Base-by-base conservation (phyloP, 2,113 vertebrate genomes). In the Microtus oregoni region DNA sequence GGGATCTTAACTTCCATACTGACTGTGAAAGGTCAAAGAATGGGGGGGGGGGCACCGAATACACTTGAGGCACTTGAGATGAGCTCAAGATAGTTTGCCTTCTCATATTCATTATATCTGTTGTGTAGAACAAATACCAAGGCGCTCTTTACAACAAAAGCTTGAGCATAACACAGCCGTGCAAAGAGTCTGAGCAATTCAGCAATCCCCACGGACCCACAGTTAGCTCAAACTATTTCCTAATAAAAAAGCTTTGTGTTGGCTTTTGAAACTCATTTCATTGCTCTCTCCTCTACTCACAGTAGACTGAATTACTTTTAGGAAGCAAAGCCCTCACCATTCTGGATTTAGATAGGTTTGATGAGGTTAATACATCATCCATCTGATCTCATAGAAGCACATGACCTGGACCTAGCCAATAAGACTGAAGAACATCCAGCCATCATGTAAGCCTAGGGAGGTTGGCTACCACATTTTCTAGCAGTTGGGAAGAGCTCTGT, bases 21-120 rank as follows among this genome's bases (percentile, higher is more conserved):
- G 68, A 79, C 52, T 35, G 58, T 81, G 20, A 68, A 90, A 85
- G 3, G 28, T 2, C 86, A 19, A 95, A 30, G 35, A 6, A 95
- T n/a, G 87, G 28, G 8, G 86, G 52, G 52, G 52, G 52, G 44
- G 11, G 9, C 38, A 89, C 28, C 83, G 28, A 78, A 93, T 79
- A 26, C 77, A 52, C 1, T 11, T 65, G 70, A 94, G 73, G 20
- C 86, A 50, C 1, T 7, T 55, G 75, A 83, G 50, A 89, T 28
- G 15, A 86, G 35, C 26, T 91, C 67, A 63, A 93, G 35, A 85
- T 83, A 41, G 78, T 81, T 92, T 90, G 89, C 52, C 86, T 86
- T 90, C 90, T 86, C 24, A 73, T 9, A 52, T 30, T 92, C 52
- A 91, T 89, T 92, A n/a, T 91, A 76, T 83, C 7, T 90, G 15